A percentile compares a stretch with the other conserved stretches of the same genome.
phyloP scores from a whole-genome alignment of 1,140 invertebrate genomes.

The Aphelinus certus region DNA sequence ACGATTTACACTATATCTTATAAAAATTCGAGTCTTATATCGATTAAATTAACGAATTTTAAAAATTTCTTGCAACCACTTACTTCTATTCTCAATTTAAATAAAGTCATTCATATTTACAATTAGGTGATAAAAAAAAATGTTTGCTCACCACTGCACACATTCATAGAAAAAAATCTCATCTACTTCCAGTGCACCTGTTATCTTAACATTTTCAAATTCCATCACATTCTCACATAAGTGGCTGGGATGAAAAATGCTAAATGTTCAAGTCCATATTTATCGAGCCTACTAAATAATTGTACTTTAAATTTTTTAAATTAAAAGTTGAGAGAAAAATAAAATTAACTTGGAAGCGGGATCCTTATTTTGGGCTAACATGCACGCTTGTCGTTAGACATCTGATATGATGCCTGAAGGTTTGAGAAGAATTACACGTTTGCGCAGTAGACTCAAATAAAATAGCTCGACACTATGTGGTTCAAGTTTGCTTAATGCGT shows the following conservation, averaged over 20 bases:
- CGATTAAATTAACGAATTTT: conserved; percentile 33
- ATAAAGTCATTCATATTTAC: conserved; percentile 36
- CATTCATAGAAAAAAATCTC: conserved; percentile 27
- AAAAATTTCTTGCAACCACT: conserved; percentile 26
- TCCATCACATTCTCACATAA: background rate
- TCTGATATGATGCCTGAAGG: background rate
- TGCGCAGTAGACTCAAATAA: conserved; percentile 1
- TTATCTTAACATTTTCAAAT: conserved; percentile 14
- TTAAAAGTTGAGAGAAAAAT: background rate
- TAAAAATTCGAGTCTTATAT: conserved; percentile 23
- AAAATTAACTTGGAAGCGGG: conserved; percentile 12
- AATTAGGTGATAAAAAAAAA: conserved; percentile 29
- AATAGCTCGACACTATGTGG: conserved; percentile 13
- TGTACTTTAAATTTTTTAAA: conserved; percentile 24
- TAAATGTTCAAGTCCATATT: conserved; percentile 23
- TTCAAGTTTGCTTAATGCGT: conserved; percentile 48
- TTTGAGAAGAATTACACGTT: background rate
- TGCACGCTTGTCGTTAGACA: background rate
- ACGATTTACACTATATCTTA: conserved; percentile 22
- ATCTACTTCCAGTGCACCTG: conserved; percentile 17
- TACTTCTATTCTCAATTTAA: conserved; percentile 24
- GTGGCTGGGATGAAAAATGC: conserved; percentile 13
- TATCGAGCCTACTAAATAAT: conserved; percentile 14
- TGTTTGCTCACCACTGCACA: conserved; percentile 12
- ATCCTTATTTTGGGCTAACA: conserved; percentile 17